A percentile compares a stretch with the other conserved stretches of the same genome.
phyloP scores from a whole-genome alignment of 2,113 vertebrate genomes.

The Rafetus swinhoei region DNA sequence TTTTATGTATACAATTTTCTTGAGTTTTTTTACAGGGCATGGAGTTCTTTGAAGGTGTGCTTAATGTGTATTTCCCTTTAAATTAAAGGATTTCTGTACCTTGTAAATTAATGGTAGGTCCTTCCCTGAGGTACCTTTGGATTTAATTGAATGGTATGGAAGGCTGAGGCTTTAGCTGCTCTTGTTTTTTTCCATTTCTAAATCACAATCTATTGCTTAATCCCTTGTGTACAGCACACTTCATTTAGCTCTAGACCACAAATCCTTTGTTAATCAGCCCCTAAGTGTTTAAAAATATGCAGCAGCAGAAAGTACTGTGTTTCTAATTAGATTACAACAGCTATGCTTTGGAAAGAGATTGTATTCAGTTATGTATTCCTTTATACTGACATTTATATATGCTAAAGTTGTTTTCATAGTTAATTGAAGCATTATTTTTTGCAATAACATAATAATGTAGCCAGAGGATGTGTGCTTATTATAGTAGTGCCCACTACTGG shows the following conservation, averaged over 20 bases:
- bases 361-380: conserved; percentile 24
- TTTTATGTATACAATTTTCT: not conserved
- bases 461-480: not conserved
- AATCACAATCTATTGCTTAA: conserved; percentile 25
- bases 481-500: not conserved
- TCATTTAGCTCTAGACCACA: conserved; percentile 49
- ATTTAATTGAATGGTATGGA: not conserved
- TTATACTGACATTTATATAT: conserved; percentile 21
- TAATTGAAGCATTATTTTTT: conserved; percentile 20
- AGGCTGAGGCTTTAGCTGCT: not conserved
- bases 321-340: conserved; percentile 58
- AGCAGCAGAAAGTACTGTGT: conserved; percentile 43
- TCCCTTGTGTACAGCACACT: conserved; percentile 15
- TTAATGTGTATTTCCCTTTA: not conserved
- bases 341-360: conserved; percentile 34
- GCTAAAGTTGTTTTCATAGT: conserved; percentile 3
- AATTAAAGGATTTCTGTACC: not conserved
- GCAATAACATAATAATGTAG: conserved; percentile 31
- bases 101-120: not conserved
- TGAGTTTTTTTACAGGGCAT: not conserved
- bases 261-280: conserved; percentile 56
- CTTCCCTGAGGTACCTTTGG: accelerated
- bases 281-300: conserved; percentile 44
- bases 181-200: not conserved
- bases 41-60: not conserved